Percentiles rank a stretch among this genome's conserved stretches.
Evolutionary conservation across 2,888 invertebrate species (phyloP).

Genomic region (Tuberolachnus salignus): DNA sequence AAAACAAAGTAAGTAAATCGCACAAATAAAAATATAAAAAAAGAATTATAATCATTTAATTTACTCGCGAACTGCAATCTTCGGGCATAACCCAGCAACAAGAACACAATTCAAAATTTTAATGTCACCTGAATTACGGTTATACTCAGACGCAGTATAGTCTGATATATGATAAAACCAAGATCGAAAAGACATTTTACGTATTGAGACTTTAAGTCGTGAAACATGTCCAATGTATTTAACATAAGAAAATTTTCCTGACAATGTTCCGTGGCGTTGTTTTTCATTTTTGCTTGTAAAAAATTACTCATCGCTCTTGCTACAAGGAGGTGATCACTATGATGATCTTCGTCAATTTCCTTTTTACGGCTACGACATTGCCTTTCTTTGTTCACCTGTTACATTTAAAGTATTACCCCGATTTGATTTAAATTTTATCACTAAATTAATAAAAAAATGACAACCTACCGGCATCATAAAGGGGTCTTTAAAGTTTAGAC

Average conservation of each 20-base stretch:
- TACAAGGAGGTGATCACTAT: conserved; percentile 82
- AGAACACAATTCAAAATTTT: conserved; percentile 84
- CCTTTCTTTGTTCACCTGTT: conserved; percentile 70
- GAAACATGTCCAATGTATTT: conserved; percentile 72
- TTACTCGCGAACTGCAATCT: conserved; percentile 75
- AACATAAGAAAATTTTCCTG: conserved; percentile 73
- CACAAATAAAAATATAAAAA: background rate
- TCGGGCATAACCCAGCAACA: conserved; percentile 88
- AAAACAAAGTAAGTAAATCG: conserved; percentile 17
- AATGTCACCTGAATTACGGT: conserved; percentile 76
- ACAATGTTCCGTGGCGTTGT: conserved; percentile 68
- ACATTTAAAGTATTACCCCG: conserved; percentile 43
- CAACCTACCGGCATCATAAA: conserved; percentile 74
- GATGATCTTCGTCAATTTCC: conserved; percentile 68
- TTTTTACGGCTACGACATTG: conserved; percentile 66
- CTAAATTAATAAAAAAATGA: too few species aligned
- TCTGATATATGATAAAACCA: conserved; percentile 73
- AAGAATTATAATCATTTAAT: conserved; percentile 59
- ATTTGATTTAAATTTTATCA: conserved; percentile 10
- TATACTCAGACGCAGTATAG: conserved; percentile 69
- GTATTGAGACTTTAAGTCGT: conserved; percentile 84
- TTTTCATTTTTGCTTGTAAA: conserved; percentile 35
- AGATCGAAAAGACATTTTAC: conserved; percentile 74
- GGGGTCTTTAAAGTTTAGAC: conserved; percentile 84
- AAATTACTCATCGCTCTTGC: conserved; percentile 62